Evolutionary conservation across 2,113 vertebrate species (phyloP).

Genomic region (Pipra filicauda): DNA sequence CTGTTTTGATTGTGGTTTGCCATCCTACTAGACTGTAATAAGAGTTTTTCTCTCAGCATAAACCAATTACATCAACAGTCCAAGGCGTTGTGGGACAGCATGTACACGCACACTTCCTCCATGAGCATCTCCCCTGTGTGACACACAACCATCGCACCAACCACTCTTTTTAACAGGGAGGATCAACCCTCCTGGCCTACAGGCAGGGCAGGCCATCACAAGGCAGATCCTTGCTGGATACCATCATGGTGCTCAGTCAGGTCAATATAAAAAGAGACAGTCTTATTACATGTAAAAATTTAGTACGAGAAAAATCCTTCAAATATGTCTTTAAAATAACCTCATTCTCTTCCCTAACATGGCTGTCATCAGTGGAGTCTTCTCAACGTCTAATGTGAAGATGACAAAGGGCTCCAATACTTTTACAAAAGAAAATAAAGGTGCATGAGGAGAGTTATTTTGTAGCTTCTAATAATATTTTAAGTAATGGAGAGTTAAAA

Average conservation of each 20-base stretch:
- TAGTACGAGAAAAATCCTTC: neutral
- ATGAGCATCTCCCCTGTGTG: neutral
- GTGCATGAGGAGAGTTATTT: neutral
- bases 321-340: neutral
- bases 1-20: constrained; percentile 45
- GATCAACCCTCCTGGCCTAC: neutral
- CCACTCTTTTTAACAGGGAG: neutral
- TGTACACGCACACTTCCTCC: neutral
- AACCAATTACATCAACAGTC: constrained; percentile 10
- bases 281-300: neutral
- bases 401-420: neutral
- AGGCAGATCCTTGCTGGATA: neutral
- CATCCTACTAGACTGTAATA: neutral
- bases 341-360: neutral
- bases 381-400: neutral
- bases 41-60: neutral
- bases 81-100: accelerated
- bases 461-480: neutral
- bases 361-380: neutral
- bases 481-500: neutral
- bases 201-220: neutral
- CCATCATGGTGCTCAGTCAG: neutral
- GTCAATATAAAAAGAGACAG: neutral
- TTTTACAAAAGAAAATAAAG: neutral
- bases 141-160: neutral